These are phyloP conservation scores for Mormyrus proboscirostris DNA, from an alignment of 2,797 vertebrate genomes.

Conservation along the genomic window DNA sequence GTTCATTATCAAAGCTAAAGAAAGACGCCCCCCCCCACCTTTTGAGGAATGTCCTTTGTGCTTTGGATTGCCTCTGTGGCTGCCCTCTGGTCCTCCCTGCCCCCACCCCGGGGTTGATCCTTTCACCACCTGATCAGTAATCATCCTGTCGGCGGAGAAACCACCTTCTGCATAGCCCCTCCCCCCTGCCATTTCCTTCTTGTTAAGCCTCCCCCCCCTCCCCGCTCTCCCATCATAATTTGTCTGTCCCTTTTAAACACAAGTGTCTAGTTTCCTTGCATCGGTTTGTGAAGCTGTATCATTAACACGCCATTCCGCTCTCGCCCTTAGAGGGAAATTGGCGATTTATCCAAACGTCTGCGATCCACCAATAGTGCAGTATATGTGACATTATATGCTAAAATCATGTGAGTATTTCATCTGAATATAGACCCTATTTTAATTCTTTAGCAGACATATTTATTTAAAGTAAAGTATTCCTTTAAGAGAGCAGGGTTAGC, in stretches of 20 bases:
- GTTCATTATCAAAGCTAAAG: background rate
- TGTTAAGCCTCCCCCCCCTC: background rate
- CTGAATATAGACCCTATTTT: background rate
- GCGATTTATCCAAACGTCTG: background rate
- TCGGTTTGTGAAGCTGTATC: background rate
- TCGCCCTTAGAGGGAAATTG: background rate
- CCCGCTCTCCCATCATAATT: background rate
- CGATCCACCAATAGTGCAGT: background rate
- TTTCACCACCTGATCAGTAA: background rate
- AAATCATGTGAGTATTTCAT: background rate
- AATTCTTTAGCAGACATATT: background rate
- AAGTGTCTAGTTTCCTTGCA: background rate
- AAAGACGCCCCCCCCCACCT: background rate
- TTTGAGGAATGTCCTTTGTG: background rate
- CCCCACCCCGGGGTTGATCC: background rate
- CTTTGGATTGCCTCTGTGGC: background rate
- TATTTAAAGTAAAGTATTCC: background rate
- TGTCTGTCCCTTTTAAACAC: background rate
- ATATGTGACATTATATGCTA: background rate
- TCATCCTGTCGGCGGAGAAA: constrained; percentile 11
- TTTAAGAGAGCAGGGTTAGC: background rate
- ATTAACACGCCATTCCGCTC: constrained; percentile 5
- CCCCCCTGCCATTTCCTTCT: background rate
- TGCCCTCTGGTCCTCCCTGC: background rate
- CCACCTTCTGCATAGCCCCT: background rate